These are phyloP conservation scores for Bagarius yarrelli DNA, from an alignment of 2,113 vertebrate genomes.

Conservation along the genomic window DNA sequence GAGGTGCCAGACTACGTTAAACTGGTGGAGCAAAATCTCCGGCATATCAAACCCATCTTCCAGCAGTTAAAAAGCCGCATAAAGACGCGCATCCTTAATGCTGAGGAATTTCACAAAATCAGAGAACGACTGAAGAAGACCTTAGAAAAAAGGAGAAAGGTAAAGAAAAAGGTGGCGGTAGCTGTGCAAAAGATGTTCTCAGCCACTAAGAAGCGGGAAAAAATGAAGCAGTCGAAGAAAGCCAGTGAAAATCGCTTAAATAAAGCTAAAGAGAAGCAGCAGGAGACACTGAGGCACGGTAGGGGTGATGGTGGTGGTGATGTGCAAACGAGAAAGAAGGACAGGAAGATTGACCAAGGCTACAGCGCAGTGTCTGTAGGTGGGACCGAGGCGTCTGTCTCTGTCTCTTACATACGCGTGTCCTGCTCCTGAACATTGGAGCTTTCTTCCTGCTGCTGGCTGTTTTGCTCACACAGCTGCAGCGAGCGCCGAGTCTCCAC, in stretches of 20 bases:
- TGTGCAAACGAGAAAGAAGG: conserved; percentile 74
- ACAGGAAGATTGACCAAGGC: conserved; percentile 68
- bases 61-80: conserved; percentile 92
- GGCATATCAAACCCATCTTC: conserved; percentile 90
- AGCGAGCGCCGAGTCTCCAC: conserved; percentile 83
- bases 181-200: conserved; percentile 86
- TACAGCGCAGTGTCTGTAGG: conserved; percentile 69
- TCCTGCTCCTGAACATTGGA: conserved; percentile 90
- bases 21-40: conserved; percentile 84
- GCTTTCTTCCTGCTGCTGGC: conserved; percentile 92
- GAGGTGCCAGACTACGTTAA: conserved; percentile 84
- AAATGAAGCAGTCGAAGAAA: conserved; percentile 75
- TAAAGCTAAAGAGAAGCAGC: conserved; percentile 78
- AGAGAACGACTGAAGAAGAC: conserved; percentile 87
- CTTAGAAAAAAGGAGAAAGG: conserved; percentile 65
- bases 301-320: conserved; percentile 81
- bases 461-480: conserved; percentile 85
- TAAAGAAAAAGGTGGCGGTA: background rate
- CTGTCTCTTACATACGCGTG: conserved; percentile 84
- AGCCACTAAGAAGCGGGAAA: conserved; percentile 77
- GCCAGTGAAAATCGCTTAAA: conserved; percentile 62
- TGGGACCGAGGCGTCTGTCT: conserved; percentile 69
- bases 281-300: conserved; percentile 80
- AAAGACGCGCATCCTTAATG: conserved; percentile 84
- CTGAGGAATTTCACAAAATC: conserved; percentile 82